Evolutionary conservation across 2,797 vertebrate species (phyloP), one percentile per base, ranked within the genome.

Genomic region (Gallinago stenura): DNA sequence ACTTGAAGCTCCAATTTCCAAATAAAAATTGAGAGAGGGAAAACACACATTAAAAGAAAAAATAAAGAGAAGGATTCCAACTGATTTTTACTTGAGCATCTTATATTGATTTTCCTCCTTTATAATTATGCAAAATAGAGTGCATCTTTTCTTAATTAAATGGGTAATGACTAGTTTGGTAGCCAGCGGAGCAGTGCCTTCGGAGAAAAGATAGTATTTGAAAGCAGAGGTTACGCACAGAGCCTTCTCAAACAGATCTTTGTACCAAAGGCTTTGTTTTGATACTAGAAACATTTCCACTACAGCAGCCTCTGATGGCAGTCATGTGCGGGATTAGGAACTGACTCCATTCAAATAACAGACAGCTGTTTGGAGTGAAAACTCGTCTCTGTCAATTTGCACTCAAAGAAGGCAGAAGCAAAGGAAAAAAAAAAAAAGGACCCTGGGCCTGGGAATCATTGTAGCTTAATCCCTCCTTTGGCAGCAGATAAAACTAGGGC

Each of bases 361-460:
- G 96, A 95, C 97, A 97, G 97, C 97, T 98, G 97, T 97, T 97
- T 97, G 97, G 96, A 97, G 95, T 93, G 95, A 96, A 95, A 95
- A 96, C 94, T 97, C 84, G 60, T 97, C 97, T 97, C 93, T 95
- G 90, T 82, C 96, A 95, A 95, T 97, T 97, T 95, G 78, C 86
- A 89, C 83, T 97, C 97, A 97, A 97, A 97, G 90, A 95, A 95
- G 90, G 92, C 88, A 95, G 95, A 94, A 28, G 94, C 79, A 93
- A 90, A 93, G 79, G 60, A 10, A 70, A 91, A 89, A 78, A 60
- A 78, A 60, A 87, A 93, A 95, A 87, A 93, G 87, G 91, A 95
- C 82, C 95, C 84, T 75, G 92, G 90, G 96, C 95, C 96, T 97
- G 97, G 95, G 97, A 97, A 97, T 97, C 94, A 95, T 93, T 92